Conservation (phyloP, 2,113 vertebrate species). For the Tiliqua scincoides region DNA sequence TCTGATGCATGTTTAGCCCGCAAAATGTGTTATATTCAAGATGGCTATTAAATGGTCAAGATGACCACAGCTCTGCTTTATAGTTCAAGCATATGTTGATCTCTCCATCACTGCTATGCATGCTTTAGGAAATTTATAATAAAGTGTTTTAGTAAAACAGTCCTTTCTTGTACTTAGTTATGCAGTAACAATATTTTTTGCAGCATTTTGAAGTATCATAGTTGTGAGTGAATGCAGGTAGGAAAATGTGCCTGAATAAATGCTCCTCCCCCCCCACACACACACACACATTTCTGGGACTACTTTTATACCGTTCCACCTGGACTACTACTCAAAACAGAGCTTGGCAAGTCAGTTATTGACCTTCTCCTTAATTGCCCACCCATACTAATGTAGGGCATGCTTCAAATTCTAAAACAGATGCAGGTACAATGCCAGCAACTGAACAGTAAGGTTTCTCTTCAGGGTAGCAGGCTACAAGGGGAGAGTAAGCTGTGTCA, state of each 20-base stretch:
- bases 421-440: not conserved
- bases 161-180: not conserved
- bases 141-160: not conserved
- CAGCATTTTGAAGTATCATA: not conserved
- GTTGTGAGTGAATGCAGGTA: rapidly evolving
- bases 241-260: not conserved
- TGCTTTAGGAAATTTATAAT: not conserved
- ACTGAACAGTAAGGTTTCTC: conserved; percentile 1
- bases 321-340: conserved; percentile 16
- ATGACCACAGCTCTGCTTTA: too few species aligned
- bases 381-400: conserved; percentile 12
- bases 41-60: too few species aligned
- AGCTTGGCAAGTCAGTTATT: conserved; percentile 22
- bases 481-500: conserved; percentile 6
- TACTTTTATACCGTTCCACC: not conserved
- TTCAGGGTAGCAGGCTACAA: not conserved
- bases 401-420: not conserved
- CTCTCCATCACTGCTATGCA: too few species aligned
- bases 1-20: not conserved
- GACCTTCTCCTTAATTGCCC: conserved; percentile 41
- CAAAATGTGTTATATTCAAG: not conserved
- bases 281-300: not conserved
- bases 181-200: not conserved
- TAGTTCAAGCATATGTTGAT: too few species aligned
- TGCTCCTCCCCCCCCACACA: not conserved